Evolutionary conservation across 2,797 vertebrate genomes (phyloP), one percentile per base, ranked within the genome.

Genomic region (Cygnus olor): DNA sequence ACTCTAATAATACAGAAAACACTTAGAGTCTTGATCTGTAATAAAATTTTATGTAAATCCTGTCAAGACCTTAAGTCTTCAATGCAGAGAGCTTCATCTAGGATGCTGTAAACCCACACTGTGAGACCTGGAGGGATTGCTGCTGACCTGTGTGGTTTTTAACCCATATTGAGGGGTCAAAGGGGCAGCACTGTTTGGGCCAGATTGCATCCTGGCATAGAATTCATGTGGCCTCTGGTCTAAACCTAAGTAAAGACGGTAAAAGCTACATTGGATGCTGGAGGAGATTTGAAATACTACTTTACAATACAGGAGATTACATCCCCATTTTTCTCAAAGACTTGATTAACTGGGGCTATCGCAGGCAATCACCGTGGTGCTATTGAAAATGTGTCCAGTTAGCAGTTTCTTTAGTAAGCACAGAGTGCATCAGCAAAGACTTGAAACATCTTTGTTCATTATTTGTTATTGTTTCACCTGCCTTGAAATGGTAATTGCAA

Each of bases 401-500:
- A 90, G 91, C 92, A 89, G 80, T 83, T 93, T 70, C 38, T 90
- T 79, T 53, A 34, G 83, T 13, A 7, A 68, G 89, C 53, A 20
- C 57, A 8, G 80, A 80, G 74, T 80, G 64, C 81, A 93, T 79
- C 96, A 96, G 94, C 71, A 61, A 63, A 80, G 74, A 51, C 84
- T 91, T 88, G 63, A 96, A 97, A 60, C 28, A 24, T 94, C 51
- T 94, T 60, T 69, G 95, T 97, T 97, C 94, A 51, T 92, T 96
- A 94, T 77, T 96, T 91, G 93, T 40, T 95, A 81, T 97, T 97
- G 93, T 95, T 95, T 96, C 90, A 95, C 95, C 93, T 94, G 40
- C 85, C 88, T 96, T 80, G 92, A 93, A 84, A 91, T 73, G 91
- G 94, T 84, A 94, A 97, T 96, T 96, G 96, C 4, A 53, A 87